A percentile compares a stretch with the other conserved stretches of the same genome.
Conservation (phyloP, 1,140 invertebrate species). For the Cataglyphis hispanica region DNA sequence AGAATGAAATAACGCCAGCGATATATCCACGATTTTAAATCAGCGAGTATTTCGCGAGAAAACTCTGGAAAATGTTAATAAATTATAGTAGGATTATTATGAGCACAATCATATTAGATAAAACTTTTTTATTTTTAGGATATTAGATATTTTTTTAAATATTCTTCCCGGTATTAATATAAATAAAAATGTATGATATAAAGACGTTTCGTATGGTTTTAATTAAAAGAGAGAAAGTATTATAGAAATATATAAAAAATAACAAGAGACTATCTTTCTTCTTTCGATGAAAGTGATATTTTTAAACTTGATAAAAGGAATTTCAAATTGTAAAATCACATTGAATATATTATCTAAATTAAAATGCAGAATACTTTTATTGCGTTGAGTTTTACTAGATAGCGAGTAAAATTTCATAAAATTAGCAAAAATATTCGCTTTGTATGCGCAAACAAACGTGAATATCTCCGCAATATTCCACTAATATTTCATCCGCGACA, state of each 20-base stretch:
- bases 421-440: constrained; percentile 26
- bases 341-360: not conserved
- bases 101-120: not conserved
- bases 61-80: not conserved
- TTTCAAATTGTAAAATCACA: not conserved
- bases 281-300: not conserved
- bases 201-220: not conserved
- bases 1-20: not conserved
- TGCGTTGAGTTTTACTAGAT: not conserved
- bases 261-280: not conserved
- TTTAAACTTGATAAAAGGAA: not conserved
- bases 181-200: not conserved
- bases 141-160: not conserved
- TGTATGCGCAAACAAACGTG: not conserved
- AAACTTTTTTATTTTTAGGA: not conserved
- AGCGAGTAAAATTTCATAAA: not conserved
- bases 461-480: not conserved
- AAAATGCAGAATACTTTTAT: not conserved
- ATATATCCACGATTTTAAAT: not conserved
- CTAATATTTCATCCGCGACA: constrained; percentile 19
- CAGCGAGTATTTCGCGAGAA: not conserved
- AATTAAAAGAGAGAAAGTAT: not conserved
- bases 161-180: not conserved
- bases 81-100: not conserved
- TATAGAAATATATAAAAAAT: not conserved